phyloP scores from a whole-genome alignment of 2,113 vertebrate species.

The Oreamnos americanus region DNA sequence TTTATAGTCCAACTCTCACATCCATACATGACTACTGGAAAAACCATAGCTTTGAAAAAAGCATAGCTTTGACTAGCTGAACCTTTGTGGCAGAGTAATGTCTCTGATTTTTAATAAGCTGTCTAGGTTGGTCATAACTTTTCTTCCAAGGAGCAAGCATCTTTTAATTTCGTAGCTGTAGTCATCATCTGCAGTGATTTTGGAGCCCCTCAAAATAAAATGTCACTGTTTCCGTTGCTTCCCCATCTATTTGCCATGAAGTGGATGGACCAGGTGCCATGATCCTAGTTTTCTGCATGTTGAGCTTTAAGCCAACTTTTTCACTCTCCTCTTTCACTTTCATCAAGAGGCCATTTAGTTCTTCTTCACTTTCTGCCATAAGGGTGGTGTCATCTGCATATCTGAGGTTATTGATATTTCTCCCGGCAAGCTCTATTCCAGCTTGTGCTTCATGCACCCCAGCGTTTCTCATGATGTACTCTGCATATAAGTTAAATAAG shows the following conservation, averaged over 20 bases:
- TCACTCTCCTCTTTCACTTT: neutral
- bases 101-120: neutral
- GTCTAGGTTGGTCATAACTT: neutral
- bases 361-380: neutral
- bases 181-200: neutral
- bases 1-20: neutral
- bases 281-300: neutral
- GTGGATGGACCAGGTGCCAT: neutral
- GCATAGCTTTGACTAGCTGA: neutral
- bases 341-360: neutral
- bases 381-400: neutral
- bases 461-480: neutral
- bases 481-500: neutral
- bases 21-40: neutral
- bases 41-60: neutral
- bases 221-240: neutral
- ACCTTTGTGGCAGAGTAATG: neutral
- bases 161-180: neutral
- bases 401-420: neutral
- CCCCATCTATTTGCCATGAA: neutral
- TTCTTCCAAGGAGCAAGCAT: neutral
- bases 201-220: rapidly evolving
- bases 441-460: neutral
- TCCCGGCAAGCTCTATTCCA: neutral
- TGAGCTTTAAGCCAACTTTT: neutral